Conservation (phyloP, 2,888 invertebrate species). For the Crepidodera aurea region DNA sequence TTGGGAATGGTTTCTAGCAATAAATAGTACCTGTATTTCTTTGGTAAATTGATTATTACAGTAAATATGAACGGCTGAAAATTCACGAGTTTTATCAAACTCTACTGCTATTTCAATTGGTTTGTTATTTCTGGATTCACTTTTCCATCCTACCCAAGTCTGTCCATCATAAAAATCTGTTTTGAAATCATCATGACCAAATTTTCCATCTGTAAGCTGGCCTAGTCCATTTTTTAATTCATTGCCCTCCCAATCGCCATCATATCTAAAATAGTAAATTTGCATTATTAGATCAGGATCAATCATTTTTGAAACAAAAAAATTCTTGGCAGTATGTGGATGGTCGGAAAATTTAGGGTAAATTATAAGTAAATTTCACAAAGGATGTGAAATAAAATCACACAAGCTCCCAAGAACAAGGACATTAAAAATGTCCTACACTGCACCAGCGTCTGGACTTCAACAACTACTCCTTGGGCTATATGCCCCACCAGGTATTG, state of each 20-base stretch:
- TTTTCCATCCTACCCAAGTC: conserved; percentile 93
- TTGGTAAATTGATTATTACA: conserved; percentile 87
- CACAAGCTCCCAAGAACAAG: too few species aligned
- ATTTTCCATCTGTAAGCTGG: conserved; percentile 83
- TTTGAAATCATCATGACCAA: conserved; percentile 79
- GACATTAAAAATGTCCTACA: too few species aligned
- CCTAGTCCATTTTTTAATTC: conserved; percentile 82
- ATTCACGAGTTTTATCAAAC: conserved; percentile 88
- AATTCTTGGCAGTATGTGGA: too few species aligned
- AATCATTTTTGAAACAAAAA: too few species aligned
- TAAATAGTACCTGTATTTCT: conserved; percentile 76
- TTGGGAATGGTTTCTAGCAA: too few species aligned
- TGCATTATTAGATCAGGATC: neutral
- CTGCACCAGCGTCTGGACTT: too few species aligned
- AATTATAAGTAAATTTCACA: too few species aligned
- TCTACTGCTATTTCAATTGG: conserved; percentile 78
- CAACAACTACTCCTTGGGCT: too few species aligned
- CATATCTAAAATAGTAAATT: conserved; percentile 69
- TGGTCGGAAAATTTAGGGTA: too few species aligned
- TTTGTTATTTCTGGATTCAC: conserved; percentile 71
- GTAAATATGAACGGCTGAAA: conserved; percentile 81
- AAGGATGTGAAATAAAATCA: too few species aligned
- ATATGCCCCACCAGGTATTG: too few species aligned
- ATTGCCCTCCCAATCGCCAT: conserved; percentile 78
- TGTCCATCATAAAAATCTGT: conserved; percentile 70